Percentiles rank a stretch among this genome's conserved stretches.
phyloP scores from a whole-genome alignment of 2,888 invertebrate genomes.

The Loripinus fragilis region DNA sequence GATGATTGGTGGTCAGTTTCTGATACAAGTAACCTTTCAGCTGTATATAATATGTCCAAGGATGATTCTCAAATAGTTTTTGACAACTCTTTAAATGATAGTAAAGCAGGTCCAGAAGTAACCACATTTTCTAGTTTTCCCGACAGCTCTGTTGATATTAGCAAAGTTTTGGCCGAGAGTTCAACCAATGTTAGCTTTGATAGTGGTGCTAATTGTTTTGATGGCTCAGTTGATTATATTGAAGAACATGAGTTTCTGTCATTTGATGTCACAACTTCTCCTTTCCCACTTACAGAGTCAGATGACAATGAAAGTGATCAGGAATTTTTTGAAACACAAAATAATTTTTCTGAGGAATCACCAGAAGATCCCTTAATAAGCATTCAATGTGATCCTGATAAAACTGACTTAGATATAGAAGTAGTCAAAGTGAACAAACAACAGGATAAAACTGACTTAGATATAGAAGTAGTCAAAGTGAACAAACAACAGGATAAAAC shows the following conservation, averaged over 20 bases:
- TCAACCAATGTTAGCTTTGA: background rate
- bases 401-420: background rate
- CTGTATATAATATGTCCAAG: background rate
- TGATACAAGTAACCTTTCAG: background rate
- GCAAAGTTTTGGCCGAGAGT: background rate
- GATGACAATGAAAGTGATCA: background rate
- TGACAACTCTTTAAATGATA: background rate
- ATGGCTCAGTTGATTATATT: slow-evolving; percentile 23
- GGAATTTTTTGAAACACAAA: background rate
- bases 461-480: background rate
- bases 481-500: background rate
- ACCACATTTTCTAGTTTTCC: slow-evolving; percentile 3
- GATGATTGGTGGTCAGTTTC: background rate
- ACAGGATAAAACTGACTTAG: background rate
- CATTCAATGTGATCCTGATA: background rate
- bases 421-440: background rate
- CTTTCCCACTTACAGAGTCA: background rate
- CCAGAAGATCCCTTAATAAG: background rate
- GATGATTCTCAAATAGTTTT: background rate
- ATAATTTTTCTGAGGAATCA: background rate
- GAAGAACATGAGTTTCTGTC: slow-evolving; percentile 45
- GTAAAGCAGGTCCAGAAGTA: background rate
- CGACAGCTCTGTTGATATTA: slow-evolving; percentile 15
- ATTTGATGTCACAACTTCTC: slow-evolving; percentile 4
- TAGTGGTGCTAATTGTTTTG: slow-evolving; percentile 9